Evolutionary conservation across 2,113 vertebrate genomes (phyloP).

Genomic region (Xenopus borealis): DNA sequence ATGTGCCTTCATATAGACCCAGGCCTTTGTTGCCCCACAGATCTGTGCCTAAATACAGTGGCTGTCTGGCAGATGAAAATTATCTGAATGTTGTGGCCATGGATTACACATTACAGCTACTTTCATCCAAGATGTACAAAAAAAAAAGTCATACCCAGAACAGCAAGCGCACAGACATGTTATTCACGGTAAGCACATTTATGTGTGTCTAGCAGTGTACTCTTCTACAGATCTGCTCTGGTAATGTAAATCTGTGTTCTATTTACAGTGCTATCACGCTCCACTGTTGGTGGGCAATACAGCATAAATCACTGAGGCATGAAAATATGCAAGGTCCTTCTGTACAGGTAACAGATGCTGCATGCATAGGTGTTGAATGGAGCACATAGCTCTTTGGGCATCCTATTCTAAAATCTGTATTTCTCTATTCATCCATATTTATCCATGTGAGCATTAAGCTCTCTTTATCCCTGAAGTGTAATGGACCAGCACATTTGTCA

Average conservation of each 20-base stretch:
- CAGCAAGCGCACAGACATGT: not conserved
- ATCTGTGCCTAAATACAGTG: not conserved
- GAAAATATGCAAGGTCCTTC: not conserved
- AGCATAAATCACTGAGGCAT: too few relatives aligned
- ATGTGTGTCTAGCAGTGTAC: not conserved
- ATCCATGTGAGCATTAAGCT: too few relatives aligned
- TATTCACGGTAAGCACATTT: not conserved
- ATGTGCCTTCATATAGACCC: too few relatives aligned
- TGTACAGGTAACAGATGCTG: constrained; percentile 17
- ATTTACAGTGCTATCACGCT: not conserved
- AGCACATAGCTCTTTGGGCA: not conserved
- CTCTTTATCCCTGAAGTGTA: not conserved
- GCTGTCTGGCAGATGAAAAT: not conserved
- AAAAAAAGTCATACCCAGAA: not conserved
- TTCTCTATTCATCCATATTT: not conserved
- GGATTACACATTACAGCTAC: not conserved
- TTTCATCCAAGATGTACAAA: not conserved
- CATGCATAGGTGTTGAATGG: not conserved
- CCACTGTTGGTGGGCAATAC: too few relatives aligned
- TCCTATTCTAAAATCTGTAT: not conserved
- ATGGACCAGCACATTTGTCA: not conserved
- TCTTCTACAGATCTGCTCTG: not conserved
- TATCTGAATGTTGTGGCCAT: not conserved
- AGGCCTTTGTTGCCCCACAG: too few relatives aligned
- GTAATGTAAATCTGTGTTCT: not conserved